A percentile compares a stretch with the other conserved stretches of the same genome.
Evolutionary conservation across 1,140 invertebrate species (phyloP).

Genomic region (Cylas formicarius): DNA sequence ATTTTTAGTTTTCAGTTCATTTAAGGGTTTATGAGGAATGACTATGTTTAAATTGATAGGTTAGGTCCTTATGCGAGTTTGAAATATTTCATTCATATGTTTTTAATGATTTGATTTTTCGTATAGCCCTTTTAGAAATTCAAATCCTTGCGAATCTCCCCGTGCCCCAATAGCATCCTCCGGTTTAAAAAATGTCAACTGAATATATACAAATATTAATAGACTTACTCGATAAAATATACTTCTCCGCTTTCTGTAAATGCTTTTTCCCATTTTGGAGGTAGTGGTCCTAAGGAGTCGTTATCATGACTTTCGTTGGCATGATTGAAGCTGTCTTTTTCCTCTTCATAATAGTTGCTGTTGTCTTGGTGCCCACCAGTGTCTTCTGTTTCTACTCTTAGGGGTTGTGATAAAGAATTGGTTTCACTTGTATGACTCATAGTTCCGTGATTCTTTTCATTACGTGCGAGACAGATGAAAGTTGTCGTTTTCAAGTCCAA

Average conservation of each 20-base stretch:
- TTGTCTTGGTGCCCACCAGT: conserved; percentile 26
- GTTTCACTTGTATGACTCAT: conserved; percentile 42
- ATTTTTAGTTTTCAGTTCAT: too few species aligned
- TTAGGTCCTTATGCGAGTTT: too few species aligned
- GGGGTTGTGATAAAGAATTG: conserved; percentile 37
- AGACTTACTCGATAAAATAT: conserved; percentile 93
- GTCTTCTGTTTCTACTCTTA: conserved; percentile 40
- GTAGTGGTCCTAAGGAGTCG: conserved; percentile 78
- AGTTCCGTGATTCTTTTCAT: conserved; percentile 20
- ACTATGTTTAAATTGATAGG: too few species aligned
- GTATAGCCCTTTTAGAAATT: too few species aligned
- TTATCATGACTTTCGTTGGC: conserved; percentile 36
- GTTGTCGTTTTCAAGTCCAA: too few species aligned
- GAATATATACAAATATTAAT: background rate
- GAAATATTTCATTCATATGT: too few species aligned
- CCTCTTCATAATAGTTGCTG: conserved; percentile 35
- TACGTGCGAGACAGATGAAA: too few species aligned
- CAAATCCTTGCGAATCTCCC: too few species aligned
- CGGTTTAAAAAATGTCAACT: too few species aligned
- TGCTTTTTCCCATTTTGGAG: conserved; percentile 94
- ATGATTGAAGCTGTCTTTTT: conserved; percentile 34
- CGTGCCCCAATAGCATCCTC: too few species aligned
- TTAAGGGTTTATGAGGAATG: too few species aligned
- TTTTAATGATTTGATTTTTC: too few species aligned
- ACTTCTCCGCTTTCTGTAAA: conserved; percentile 93